Percentiles rank a stretch among this genome's conserved stretches.
These are phyloP conservation scores for Diarsia mendica DNA, from an alignment of 2,888 invertebrate species.

Conservation along the genomic window DNA sequence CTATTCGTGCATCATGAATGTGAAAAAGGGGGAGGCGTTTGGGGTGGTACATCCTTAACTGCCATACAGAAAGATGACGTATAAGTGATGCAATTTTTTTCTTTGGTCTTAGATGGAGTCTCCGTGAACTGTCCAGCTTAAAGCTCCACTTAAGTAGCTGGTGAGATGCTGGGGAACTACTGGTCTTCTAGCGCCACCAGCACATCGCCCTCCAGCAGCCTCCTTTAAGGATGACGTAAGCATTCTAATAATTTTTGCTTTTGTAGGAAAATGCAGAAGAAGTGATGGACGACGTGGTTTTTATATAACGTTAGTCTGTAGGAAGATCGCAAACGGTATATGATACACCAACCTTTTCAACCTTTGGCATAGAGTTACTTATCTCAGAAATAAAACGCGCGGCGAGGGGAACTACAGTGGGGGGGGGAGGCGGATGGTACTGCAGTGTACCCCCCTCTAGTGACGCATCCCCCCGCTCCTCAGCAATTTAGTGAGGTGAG, in stretches of 20 bases:
- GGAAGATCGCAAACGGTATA: background rate
- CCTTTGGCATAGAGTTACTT: background rate
- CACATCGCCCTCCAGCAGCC: constrained; percentile 19
- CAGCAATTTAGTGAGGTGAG: background rate
- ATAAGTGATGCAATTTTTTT: background rate
- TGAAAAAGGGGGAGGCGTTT: background rate
- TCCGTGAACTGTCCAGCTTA: background rate
- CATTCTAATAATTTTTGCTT: background rate
- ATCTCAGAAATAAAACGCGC: background rate
- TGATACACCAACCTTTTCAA: background rate
- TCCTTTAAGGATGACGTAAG: constrained; percentile 10
- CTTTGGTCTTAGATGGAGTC: constrained; percentile 14
- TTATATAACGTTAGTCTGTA: background rate
- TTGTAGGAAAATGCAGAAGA: background rate
- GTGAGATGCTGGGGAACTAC: background rate
- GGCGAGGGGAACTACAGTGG: background rate
- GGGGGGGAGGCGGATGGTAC: too few species aligned
- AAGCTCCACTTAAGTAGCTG: background rate
- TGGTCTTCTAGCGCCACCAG: background rate
- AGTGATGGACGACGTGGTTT: background rate
- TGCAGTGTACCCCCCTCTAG: background rate
- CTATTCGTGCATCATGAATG: background rate
- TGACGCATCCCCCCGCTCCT: background rate
- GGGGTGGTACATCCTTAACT: background rate
- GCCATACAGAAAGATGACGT: background rate